Conservation (phyloP, 2,797 vertebrate species). For the Hephaestus fuliginosus region DNA sequence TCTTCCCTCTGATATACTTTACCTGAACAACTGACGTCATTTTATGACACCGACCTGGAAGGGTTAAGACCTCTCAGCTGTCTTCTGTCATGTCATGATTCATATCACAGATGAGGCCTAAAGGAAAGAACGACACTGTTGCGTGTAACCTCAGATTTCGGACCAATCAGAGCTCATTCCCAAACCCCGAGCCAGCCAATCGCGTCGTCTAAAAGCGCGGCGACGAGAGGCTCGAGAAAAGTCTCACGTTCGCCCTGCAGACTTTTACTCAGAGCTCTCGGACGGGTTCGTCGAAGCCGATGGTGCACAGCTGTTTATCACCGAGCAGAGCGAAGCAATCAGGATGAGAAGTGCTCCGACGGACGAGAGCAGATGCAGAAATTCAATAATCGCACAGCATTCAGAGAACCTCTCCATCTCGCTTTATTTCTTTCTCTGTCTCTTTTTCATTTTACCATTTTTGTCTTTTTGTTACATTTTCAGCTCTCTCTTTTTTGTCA, state of each 20-base stretch:
- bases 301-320: conserved; percentile 36
- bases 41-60: no score
- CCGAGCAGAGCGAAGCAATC: conserved; percentile 39
- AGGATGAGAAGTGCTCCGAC: conserved; percentile 30
- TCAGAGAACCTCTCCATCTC: background rate
- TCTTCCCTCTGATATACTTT: no score
- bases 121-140: background rate
- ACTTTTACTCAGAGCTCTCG: conserved; percentile 29
- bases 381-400: conserved; percentile 39
- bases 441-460: background rate
- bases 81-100: background rate
- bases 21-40: no score
- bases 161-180: background rate
- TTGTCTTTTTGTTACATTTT: background rate
- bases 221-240: conserved; percentile 2
- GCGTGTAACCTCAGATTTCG: background rate
- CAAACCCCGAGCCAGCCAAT: background rate
- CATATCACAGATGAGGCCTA: background rate
- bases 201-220: background rate
- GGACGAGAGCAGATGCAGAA: conserved; percentile 30
- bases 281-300: conserved; percentile 42
- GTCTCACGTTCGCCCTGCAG: background rate
- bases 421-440: no score
- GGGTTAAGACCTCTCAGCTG: background rate
- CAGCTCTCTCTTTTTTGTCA: background rate